Base-by-base conservation (phyloP, 2,888 invertebrate species). In the Gymnosoma rotundatum region DNA sequence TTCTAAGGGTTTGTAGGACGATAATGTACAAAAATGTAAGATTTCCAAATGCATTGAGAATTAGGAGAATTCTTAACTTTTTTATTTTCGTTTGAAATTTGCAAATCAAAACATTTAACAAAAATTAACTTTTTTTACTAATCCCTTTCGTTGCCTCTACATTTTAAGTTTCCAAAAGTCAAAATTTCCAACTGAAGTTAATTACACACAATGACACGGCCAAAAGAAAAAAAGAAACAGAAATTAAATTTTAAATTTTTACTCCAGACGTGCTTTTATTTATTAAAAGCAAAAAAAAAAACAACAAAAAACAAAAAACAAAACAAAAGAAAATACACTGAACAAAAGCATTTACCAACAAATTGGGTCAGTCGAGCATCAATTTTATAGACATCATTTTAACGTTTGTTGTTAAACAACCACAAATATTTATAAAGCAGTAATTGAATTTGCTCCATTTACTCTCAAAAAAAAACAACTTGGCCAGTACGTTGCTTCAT, bases 301-400 rank as follows among this genome's bases (percentile, higher is more conserved):
- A n/a, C n/a, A n/a, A n/a, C n/a, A n/a, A n/a, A n/a, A n/a, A n/a
- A n/a, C n/a, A n/a, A n/a, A n/a, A n/a, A n/a, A n/a, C n/a, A n/a
- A n/a, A n/a, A n/a, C n/a, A n/a, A n/a, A 38, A 52, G 61, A 50
- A 78, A 75, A 14, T 69, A 2, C 14, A 48, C 18, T 50, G 1
- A 67, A 67, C 32, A 61, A 45, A 66, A 73, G 18, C n/a, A 42
- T 63, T 56, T 48, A 21, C 36, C 38, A 18, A 56, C 14, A 83
- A 83, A 83, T 83, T 83, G 50, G 83, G 83, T 83, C 83, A 83
- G 80, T 83, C 72, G 83, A 83, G 76, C 80, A 83, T 80, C 80
- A 72, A 58, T 83, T 73, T 83, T 16, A 66, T 18, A 50, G 21
- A 54, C 60, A 52, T 18, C 38, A 67, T 32, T 69, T 12, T 48